Evolutionary conservation across 2,113 vertebrate genomes (phyloP).

Genomic region (Vulpes vulpes): DNA sequence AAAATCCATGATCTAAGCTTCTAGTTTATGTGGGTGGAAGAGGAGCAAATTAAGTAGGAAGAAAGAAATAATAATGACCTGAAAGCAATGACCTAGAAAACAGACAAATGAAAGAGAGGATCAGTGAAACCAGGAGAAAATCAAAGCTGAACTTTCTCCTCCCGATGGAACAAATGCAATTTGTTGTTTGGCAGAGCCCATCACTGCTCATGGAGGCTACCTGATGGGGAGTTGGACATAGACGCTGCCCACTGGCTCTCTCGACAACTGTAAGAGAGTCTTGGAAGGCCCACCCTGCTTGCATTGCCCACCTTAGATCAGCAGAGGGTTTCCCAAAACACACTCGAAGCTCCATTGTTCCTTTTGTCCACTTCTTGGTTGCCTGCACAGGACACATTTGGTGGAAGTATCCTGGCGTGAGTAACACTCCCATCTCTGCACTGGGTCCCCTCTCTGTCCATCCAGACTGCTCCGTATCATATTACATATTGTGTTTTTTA

Average conservation of each 20-base stretch:
- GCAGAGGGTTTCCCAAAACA: neutral
- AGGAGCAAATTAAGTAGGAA: neutral
- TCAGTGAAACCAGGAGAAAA: neutral
- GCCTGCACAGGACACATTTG: neutral
- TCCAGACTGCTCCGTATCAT: neutral
- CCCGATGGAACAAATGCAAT: neutral
- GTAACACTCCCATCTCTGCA: neutral
- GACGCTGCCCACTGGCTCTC: neutral
- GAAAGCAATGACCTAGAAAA: neutral
- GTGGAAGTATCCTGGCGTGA: neutral
- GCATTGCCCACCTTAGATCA: neutral
- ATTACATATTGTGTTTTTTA: neutral
- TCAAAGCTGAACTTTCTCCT: neutral
- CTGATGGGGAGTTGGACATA: no score
- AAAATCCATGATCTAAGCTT: neutral
- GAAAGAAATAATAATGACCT: neutral
- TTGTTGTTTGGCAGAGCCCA: neutral
- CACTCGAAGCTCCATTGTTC: neutral
- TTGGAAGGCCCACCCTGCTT: neutral
- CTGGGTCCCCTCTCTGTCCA: neutral
- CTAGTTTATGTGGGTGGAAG: neutral
- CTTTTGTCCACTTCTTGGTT: neutral
- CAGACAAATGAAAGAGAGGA: neutral
- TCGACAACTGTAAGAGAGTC: neutral
- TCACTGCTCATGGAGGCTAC: neutral